A percentile compares a stretch with the other conserved stretches of the same genome.
phyloP scores from a whole-genome alignment of 2,888 invertebrate genomes.

The Andrena bicolor region DNA sequence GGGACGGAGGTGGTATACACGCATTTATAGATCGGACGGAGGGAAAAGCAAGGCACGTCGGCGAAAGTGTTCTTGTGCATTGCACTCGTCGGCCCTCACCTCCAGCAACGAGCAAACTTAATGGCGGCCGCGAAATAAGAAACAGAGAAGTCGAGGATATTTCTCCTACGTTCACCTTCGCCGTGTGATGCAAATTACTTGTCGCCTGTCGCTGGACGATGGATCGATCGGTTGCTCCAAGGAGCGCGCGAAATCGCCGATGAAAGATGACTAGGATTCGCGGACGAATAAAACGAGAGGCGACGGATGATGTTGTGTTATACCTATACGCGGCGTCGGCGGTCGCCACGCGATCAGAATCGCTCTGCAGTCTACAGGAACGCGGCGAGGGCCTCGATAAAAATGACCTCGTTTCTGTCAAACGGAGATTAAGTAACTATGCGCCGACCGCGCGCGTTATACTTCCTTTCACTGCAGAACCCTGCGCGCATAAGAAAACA shows the following conservation, averaged over 20 bases:
- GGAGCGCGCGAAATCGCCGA: neutral
- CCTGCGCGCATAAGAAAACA: constrained; percentile 61
- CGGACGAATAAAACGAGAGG: neutral
- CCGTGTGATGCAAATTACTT: constrained; percentile 20
- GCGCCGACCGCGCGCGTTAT: constrained; percentile 69
- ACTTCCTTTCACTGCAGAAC: constrained; percentile 79
- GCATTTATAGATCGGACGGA: constrained; percentile 73
- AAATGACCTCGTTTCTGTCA: constrained; percentile 82
- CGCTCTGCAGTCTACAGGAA: constrained; percentile 51
- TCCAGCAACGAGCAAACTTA: constrained; percentile 69
- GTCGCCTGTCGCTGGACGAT: constrained; percentile 6
- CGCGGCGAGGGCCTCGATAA: constrained; percentile 70
- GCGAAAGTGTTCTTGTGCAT: constrained; percentile 82
- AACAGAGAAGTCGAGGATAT: constrained; percentile 26
- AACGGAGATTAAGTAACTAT: constrained; percentile 81
- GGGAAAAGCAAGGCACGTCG: constrained; percentile 77
- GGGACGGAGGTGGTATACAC: constrained; percentile 51
- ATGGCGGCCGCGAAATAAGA: constrained; percentile 47
- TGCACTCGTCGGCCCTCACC: constrained; percentile 63
- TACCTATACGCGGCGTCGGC: constrained; percentile 5
- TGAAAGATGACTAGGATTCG: neutral
- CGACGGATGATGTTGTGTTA: constrained; percentile 14
- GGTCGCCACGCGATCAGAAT: constrained; percentile 33
- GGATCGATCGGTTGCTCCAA: neutral
- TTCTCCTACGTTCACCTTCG: constrained; percentile 34